Percentiles rank a stretch among this genome's conserved stretches.
Evolutionary conservation across 2,888 invertebrate species (phyloP).

Genomic region (Agrenia bidenticulata): DNA sequence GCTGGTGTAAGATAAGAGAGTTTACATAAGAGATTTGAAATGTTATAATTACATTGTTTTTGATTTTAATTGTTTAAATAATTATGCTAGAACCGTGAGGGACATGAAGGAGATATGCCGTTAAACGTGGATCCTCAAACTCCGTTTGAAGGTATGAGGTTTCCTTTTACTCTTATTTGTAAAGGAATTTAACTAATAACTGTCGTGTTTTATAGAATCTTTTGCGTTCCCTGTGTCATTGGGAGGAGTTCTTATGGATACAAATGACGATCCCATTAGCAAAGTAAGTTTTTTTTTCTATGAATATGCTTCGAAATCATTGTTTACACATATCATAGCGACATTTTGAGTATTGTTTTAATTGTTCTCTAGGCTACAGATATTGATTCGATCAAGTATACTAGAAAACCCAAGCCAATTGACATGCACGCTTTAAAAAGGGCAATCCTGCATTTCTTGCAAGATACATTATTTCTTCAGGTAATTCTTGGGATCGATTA

Average conservation of each 20-base stretch:
- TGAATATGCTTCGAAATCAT: neutral
- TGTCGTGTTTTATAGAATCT: constrained; percentile 3
- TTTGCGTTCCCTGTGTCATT: constrained; percentile 11
- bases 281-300: constrained; percentile 8
- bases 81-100: too few relatives aligned
- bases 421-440: constrained; percentile 45
- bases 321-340: neutral
- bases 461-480: constrained; percentile 30
- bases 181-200: neutral
- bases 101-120: neutral
- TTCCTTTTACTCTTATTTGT: too few relatives aligned
- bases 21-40: too few relatives aligned
- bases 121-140: neutral
- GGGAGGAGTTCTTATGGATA: neutral
- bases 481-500: constrained; percentile 23
- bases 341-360: neutral
- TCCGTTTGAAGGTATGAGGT: neutral
- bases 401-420: constrained; percentile 48
- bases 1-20: constrained; percentile 4
- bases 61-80: too few relatives aligned
- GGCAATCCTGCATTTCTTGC: constrained; percentile 32
- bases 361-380: constrained; percentile 27
- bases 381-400: constrained; percentile 42
- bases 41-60: too few relatives aligned
- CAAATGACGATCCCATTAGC: constrained; percentile 36